Evolutionary conservation across 2,797 vertebrate genomes (phyloP).

Genomic region (Gallirallus australis): DNA sequence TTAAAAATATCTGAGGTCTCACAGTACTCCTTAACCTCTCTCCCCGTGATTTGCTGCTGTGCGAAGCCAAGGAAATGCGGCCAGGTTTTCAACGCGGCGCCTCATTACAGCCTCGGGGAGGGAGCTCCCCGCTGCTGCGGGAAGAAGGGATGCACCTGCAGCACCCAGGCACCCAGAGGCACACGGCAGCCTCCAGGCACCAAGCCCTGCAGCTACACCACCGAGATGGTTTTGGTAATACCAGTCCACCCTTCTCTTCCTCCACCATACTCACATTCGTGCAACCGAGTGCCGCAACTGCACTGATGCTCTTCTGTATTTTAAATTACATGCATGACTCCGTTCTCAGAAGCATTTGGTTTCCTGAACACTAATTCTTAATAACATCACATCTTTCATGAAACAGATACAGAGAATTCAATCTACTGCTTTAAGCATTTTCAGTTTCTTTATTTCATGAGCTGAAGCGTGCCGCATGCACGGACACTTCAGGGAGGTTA

Average conservation of each 20-base stretch:
- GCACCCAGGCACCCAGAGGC: rapidly evolving
- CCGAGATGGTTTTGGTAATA: background rate
- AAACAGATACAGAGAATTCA: rapidly evolving
- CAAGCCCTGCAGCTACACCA: rapidly evolving
- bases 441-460: background rate
- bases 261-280: rapidly evolving
- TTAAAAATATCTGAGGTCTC: background rate
- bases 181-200: background rate
- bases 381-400: background rate
- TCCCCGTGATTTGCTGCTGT: background rate
- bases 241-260: background rate
- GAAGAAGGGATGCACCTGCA: background rate
- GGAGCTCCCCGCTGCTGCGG: background rate
- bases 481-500: background rate
- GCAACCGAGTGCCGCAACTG: background rate
- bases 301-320: background rate
- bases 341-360: background rate
- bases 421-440: background rate
- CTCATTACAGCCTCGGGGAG: background rate
- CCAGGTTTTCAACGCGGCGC: background rate
- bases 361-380: background rate
- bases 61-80: background rate
- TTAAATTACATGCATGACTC: background rate
- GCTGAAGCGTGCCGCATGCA: background rate
- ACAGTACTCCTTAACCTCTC: background rate